Percentiles rank a stretch among this genome's conserved stretches.
Conservation (phyloP, 2,888 invertebrate species). For the Actias luna region DNA sequence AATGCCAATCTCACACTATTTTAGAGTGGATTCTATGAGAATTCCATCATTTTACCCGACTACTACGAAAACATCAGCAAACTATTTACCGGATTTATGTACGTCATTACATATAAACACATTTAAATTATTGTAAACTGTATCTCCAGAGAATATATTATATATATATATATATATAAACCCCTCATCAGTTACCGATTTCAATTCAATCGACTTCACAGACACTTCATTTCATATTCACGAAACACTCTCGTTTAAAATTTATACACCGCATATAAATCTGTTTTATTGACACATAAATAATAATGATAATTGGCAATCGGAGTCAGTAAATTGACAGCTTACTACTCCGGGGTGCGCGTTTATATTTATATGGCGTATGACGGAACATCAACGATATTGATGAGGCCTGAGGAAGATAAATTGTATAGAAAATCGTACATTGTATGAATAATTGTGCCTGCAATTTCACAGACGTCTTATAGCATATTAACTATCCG, state of each 20-base stretch:
- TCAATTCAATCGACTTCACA: slow-evolving; percentile 8
- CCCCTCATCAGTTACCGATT: slow-evolving; percentile 1
- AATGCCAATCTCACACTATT: no score
- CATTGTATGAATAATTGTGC: no score
- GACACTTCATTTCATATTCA: slow-evolving; percentile 9
- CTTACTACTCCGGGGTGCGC: neutral
- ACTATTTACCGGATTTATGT: neutral
- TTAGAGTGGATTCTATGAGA: no score
- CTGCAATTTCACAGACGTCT: no score
- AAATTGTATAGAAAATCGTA: neutral
- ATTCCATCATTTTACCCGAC: no score
- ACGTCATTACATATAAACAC: neutral
- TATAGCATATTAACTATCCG: no score
- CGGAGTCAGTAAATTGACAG: neutral
- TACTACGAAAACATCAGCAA: no score
- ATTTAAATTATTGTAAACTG: neutral
- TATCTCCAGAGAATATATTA: neutral
- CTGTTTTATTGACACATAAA: slow-evolving; percentile 26
- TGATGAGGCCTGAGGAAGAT: neutral
- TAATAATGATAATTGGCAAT: slow-evolving; percentile 8
- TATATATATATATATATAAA: slow-evolving; percentile 6
- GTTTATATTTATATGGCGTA: neutral
- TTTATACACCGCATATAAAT: slow-evolving; percentile 32
- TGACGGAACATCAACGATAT: neutral
- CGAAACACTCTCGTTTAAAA: slow-evolving; percentile 19